Base-by-base conservation (phyloP, 2,797 vertebrate species). In the Silurus aristotelis region DNA sequence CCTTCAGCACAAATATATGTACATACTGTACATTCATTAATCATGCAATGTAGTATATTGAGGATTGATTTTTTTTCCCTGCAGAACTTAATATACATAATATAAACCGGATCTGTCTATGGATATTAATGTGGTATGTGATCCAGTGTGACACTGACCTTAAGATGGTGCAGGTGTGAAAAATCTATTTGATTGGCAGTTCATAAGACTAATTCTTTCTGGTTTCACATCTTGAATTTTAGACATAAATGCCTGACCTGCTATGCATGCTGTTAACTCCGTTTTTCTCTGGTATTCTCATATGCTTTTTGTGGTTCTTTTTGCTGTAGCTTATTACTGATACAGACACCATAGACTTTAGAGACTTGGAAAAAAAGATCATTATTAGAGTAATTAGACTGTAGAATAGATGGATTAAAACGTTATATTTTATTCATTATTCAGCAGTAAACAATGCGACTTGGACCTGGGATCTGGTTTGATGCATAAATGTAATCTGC, bases 181-280 rank as follows among this genome's bases (percentile, higher is more conserved):
- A 64, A 66, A 2, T 20, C 4, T 48, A 19, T 84, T 89, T 85
- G 66, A 91, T 84, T 64, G 67, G 25, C 13, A 22, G 80, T 73
- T 72, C 27, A 82, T 87, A 81, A 85, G 90, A 82, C 75, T 1
- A 19, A 8, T 66, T 77, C 86, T 80, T 72, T 89, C 87, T 63
- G 76, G 81, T 90, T 91, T 88, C 89, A 90, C 60, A 87, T 91
- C 88, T 83, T 85, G 85, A 85, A 87, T 76, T 85, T 83, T 84
- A 83, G 46, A 19, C 76, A 67, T 43, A 82, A 73, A 67, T 88
- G 68, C 83, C 15, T 71, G 63, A 89, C 84, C 80, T 89, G 80
- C 80, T 83, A 81, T 14, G n/a, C 84, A 72, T 87, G 67, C 43
- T 82, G 31, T 82, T 25, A 56, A 78, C n/a, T 61, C 46, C 20